These are phyloP conservation scores for Eurypyga helias DNA, from an alignment of 2,113 vertebrate species.

Conservation along the genomic window DNA sequence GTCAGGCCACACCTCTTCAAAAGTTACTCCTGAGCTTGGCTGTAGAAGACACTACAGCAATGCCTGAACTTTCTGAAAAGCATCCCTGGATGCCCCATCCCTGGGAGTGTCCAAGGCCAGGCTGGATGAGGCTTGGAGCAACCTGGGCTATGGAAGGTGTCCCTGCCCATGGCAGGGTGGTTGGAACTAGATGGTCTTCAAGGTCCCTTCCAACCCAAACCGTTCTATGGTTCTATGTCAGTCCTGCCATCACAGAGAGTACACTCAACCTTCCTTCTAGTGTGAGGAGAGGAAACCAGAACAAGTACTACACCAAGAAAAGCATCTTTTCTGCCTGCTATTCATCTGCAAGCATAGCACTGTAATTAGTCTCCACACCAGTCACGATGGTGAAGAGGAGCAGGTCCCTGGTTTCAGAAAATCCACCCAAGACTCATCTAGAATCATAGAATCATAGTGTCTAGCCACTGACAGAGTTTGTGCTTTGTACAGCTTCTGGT, in stretches of 20 bases:
- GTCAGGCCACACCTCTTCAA: conserved; percentile 25
- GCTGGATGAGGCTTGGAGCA: too few relatives aligned
- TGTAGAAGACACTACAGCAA: conserved; percentile 24
- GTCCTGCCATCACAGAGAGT: not conserved
- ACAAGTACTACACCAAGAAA: not conserved
- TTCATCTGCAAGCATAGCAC: not conserved
- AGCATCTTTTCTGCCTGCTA: not conserved
- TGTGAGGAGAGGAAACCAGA: not conserved
- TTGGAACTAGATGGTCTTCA: too few relatives aligned
- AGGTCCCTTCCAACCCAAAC: too few relatives aligned
- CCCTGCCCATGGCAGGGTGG: too few relatives aligned
- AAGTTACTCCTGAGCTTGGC: conserved; percentile 5
- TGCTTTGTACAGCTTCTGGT: not conserved
- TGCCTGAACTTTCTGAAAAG: not conserved
- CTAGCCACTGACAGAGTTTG: not conserved
- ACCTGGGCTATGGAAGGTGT: too few relatives aligned
- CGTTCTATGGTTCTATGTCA: not conserved
- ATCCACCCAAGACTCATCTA: not conserved
- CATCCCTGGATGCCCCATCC: not conserved
- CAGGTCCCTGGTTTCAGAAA: not conserved
- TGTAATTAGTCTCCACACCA: not conserved
- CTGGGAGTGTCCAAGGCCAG: too few relatives aligned
- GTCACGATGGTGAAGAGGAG: rapidly evolving
- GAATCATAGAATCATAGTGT: too few relatives aligned
- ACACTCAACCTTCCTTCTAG: not conserved